Evolutionary conservation across 37 sponge, comb jelly and placozoan genomes (phyloP), one percentile per base, ranked within the genome.

Genomic region (Axinella damicornis): DNA sequence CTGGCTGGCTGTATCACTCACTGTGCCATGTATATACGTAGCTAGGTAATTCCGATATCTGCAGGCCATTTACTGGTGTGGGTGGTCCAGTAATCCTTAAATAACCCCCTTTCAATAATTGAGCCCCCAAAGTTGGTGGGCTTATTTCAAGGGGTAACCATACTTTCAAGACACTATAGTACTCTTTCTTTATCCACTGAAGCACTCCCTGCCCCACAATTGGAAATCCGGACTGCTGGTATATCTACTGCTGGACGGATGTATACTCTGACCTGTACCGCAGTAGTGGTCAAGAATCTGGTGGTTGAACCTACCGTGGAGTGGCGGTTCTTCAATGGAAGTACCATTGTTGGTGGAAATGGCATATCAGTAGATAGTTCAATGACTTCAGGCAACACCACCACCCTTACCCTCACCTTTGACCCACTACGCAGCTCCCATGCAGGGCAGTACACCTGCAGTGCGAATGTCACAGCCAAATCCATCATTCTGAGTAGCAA

Each of bases 371-470:
- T 57, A 35, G 16, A 5, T 16, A 30, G 46, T 46, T 46, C 46
- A 46, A 9, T 46, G 9, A 46, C 46, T 9, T 12, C 46, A 46
- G 46, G 46, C 46, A 46, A 4, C 4, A 46, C 6, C 46, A 46
- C 27, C 18, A 57, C 33, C 54, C 25, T 41, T n/a, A 64, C 39
- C n/a, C 65, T 84, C 32, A 53, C 40, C 18, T 85, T 85, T 52
- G 32, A 20, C 37, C 59, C 77, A 39, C 71, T 85, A 0, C 39
- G 58, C 13, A 70, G 78, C 41, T 77, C 85, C 27, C 78, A 85
- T 68, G 85, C 60, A 70, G 85, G 78, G 20, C 58, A 70, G 70
- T 85, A 85, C 78, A 77, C 0, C 58, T 85, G 85, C 35, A 40
- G 31, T 36, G 85, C 76, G 69, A 77, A 18, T 13, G 57, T 77